Conservation (phyloP, 1,140 invertebrate genomes). For the Onthophagus taurus region DNA sequence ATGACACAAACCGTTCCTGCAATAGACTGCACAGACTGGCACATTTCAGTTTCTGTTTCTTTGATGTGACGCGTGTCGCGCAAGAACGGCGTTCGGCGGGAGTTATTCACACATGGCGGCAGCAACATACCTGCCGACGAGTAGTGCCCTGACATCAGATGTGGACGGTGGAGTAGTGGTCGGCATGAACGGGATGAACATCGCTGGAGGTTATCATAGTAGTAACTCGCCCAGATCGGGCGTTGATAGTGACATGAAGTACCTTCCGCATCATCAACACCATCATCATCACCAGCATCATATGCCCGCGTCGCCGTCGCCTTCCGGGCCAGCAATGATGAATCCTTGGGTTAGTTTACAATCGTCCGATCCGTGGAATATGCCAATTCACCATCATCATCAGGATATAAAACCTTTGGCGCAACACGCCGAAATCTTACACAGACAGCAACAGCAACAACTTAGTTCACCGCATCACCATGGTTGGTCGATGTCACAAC, state of each 20-base stretch:
- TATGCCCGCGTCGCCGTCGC: constrained; percentile 55
- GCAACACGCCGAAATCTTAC: constrained; percentile 42
- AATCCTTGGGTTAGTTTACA: constrained; percentile 80
- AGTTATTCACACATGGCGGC: constrained; percentile 68
- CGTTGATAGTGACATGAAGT: constrained; percentile 87
- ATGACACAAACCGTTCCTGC: too few species aligned
- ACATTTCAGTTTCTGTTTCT: too few species aligned
- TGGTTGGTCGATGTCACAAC: constrained; percentile 76
- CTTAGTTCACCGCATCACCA: constrained; percentile 61
- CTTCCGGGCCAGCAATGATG: constrained; percentile 46
- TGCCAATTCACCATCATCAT: constrained; percentile 56
- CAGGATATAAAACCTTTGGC: constrained; percentile 61
- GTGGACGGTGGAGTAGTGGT: constrained; percentile 70
- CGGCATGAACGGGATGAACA: constrained; percentile 63
- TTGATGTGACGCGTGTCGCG: too few species aligned
- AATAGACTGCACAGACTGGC: too few species aligned
- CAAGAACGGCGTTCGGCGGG: too few species aligned
- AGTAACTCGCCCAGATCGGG: constrained; percentile 67
- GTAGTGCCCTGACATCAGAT: constrained; percentile 55
- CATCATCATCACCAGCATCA: constrained; percentile 65
- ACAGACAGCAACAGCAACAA: constrained; percentile 48
- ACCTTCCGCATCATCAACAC: constrained; percentile 76
- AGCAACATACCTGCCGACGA: constrained; percentile 76
- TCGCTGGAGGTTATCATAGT: constrained; percentile 57
- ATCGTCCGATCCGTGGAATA: constrained; percentile 65